Evolutionary conservation across 2,888 invertebrate species (phyloP).

Genomic region (Aspidiotus destructor): DNA sequence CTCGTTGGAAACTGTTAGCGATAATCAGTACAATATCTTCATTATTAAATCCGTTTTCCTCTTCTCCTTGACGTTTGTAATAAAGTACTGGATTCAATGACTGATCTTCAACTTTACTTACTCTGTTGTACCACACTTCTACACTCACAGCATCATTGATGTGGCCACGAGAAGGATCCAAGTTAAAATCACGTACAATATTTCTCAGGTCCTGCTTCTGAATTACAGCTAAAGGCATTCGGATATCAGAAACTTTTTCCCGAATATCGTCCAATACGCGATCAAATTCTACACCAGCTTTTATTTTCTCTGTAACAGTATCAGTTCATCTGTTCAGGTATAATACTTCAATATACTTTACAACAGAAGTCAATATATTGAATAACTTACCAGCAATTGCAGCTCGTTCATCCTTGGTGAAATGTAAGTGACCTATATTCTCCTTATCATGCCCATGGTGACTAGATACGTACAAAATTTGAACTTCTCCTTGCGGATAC

Average conservation of each 20-base stretch:
- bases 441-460: too few species aligned
- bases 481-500: too few species aligned
- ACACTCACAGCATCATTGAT: constrained; percentile 2
- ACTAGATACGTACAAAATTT: too few species aligned
- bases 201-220: not conserved
- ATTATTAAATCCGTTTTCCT: not conserved
- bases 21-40: constrained; percentile 14
- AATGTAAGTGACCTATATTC: too few species aligned
- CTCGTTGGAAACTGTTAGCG: not conserved
- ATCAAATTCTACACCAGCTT: not conserved
- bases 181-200: constrained; percentile 6
- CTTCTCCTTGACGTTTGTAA: constrained; percentile 1
- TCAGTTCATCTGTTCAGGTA: not conserved
- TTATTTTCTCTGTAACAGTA: not conserved
- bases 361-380: too few species aligned
- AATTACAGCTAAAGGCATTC: too few species aligned
- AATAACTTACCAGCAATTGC: too few species aligned
- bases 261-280: not conserved
- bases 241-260: not conserved
- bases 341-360: not conserved
- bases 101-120: not conserved
- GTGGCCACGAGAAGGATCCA: not conserved
- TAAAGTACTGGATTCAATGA: constrained; percentile 5
- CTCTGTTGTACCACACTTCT: not conserved
- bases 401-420: too few species aligned